Evolutionary conservation across 2,113 vertebrate genomes (phyloP).

Genomic region (Anoplopoma fimbria): DNA sequence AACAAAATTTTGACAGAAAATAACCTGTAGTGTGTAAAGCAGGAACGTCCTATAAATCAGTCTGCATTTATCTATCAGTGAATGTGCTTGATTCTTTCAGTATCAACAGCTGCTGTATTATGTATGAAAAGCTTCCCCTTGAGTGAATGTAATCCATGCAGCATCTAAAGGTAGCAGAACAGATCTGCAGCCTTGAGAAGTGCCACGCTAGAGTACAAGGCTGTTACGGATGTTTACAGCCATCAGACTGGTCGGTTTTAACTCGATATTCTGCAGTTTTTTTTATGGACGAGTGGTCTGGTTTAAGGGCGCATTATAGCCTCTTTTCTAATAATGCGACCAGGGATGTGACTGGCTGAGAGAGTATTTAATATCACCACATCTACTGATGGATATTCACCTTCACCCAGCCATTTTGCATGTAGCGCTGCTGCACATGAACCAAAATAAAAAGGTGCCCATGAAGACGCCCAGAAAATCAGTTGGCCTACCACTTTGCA

Average conservation of each 20-base stretch:
- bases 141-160: too few species aligned
- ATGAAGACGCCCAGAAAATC: not conserved
- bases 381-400: not conserved
- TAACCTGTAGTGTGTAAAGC: too few species aligned
- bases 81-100: too few species aligned
- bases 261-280: not conserved
- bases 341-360: not conserved
- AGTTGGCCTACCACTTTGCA: not conserved
- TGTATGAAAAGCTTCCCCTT: too few species aligned
- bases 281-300: not conserved
- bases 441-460: not conserved
- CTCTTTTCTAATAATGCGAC: not conserved
- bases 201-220: too few species aligned
- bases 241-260: not conserved
- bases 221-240: too few species aligned
- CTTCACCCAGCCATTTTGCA: not conserved
- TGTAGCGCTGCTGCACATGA: not conserved
- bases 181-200: too few species aligned
- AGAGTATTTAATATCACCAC: not conserved
- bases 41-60: too few species aligned
- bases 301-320: not conserved
- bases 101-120: too few species aligned
- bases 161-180: too few species aligned
- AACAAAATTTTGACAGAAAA: too few species aligned
- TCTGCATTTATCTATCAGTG: too few species aligned